Base-by-base conservation (phyloP, 2,888 invertebrate genomes). In the Ectemnius cavifrons region DNA sequence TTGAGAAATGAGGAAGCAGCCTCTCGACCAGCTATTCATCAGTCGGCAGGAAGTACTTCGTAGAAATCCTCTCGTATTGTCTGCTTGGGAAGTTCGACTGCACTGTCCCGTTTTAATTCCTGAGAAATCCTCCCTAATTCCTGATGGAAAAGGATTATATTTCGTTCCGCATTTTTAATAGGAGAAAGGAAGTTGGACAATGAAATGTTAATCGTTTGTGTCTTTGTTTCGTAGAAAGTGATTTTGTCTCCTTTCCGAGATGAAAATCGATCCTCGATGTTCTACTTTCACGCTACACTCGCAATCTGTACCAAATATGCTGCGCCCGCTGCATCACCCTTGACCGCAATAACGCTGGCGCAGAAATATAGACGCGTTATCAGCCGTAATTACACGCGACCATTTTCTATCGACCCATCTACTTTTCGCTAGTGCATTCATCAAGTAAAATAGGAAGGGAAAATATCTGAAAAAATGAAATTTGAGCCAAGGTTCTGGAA, bases 11-110 rank as follows among this genome's bases (percentile, higher is more conserved):
- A 77, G 76, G 71, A 75, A 67, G 64, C 58, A n/a, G 13, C n/a
- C 64, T 57, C 76, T 77, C 47, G 18, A 65, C 58, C 2, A 37
- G 27, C 13, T n/a, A 47, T 16, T 59, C 45, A 37, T 67, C 59
- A 67, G 13, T 47, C 47, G 65, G 56, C 65, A 76, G 77, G 77
- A 77, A 76, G 76, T 76, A 37, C 77, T 76, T 46, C 20, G 71
- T 77, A 71, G 76, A 71, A 71, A 67, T 52, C 18, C 60, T 52
- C 47, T 23, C 66, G 60, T 56, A 27, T 58, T 63, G 49, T 63
- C 61, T 20, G n/a, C 37, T 16, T 37, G 14, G 14, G 45, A 23
- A 2, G 18, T 47, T 57, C 27, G 11, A 23, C 56, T 18, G 8
- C n/a, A n/a, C 45, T 45, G 16, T 58, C 4, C 4, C 20, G 23